Base-by-base conservation (phyloP, 2,113 vertebrate species). In the Anseranas semipalmata region DNA sequence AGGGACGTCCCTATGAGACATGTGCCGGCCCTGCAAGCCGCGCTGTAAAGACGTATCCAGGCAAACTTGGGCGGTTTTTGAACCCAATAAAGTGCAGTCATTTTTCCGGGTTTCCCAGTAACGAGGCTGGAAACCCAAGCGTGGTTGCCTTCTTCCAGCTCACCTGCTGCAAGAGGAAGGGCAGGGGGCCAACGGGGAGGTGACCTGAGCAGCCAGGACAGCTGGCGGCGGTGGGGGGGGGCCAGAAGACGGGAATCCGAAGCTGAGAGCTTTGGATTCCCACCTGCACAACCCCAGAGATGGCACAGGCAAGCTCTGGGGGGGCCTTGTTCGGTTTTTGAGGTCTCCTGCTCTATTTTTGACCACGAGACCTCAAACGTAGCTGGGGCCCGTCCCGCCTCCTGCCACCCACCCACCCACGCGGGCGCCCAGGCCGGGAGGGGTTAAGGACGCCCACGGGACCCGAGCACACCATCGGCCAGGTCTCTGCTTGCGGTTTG, bases 401-500 rank as follows among this genome's bases (percentile, higher is more conserved):
- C 32, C 66, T 52, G 41, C 73, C 39, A 7, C 50, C 50, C 50
- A 52, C 50, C 41, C 41, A 41, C 12, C 9, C 41, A 12, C 12
- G 41, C 13, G 13, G 46, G 46, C 46, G 20, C 46, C 46, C 21
- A 12, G 3, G 37, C 62, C 10, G 6, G 62, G 62, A 19, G 25
- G 90, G 58, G 85, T 95, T 97, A 91, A 93, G 21, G 65, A 5
- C 0, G 0, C 53, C 81, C 27, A 25, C 66, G 62, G 89, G 55
- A 70, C 72, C 71, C 4, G 46, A 62, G 12, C 9, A 18, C 33
- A 5, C 0, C 73, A 32, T 74, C 85, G 50, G 72, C 7, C 46
- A 63, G 82, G 48, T 77, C 89, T 80, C 83, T 87, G 46, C 87
- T 60, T 94, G 96, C 52, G 96, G 93, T 94, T 96, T 96, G 87